These are phyloP conservation scores for Scaptomyza cyrtandrae DNA, from an alignment of 2,888 invertebrate genomes.

Conservation along the genomic window DNA sequence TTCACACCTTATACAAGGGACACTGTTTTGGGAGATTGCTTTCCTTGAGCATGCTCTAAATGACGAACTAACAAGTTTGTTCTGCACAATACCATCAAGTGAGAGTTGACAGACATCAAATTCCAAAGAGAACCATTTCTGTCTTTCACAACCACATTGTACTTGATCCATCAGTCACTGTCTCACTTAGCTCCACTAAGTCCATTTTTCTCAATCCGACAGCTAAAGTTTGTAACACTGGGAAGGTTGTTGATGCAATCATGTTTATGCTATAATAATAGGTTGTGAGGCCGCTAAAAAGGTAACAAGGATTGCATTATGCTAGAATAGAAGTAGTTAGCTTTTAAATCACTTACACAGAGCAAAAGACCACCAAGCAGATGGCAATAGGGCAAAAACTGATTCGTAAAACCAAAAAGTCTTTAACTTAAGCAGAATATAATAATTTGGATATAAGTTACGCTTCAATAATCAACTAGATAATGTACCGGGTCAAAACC, in stretches of 20 bases:
- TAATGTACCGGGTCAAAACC: too few species aligned
- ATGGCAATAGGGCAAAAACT: background rate
- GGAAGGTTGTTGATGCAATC: conserved; percentile 13
- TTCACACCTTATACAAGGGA: conserved; percentile 24
- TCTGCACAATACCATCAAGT: background rate
- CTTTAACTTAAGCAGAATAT: too few species aligned
- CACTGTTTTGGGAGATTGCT: conserved; percentile 29
- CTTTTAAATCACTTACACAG: too few species aligned
- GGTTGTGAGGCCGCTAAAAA: conserved; percentile 27
- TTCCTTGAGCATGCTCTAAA: conserved; percentile 9
- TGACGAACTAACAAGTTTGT: conserved; percentile 7
- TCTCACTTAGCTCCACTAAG: background rate
- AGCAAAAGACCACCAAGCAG: background rate
- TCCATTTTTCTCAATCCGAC: conserved; percentile 6
- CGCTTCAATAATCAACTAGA: too few species aligned
- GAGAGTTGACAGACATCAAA: conserved; percentile 23
- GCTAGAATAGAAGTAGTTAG: background rate
- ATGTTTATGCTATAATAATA: conserved; percentile 14
- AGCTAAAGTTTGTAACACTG: background rate
- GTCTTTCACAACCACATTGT: conserved; percentile 12
- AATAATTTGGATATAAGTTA: too few species aligned
- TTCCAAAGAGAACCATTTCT: conserved; percentile 20
- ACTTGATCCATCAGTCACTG: conserved; percentile 1
- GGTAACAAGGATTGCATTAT: too few species aligned
- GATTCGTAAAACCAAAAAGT: too few species aligned